A percentile compares a stretch with the other conserved stretches of the same genome.
Conservation (phyloP, 2,888 invertebrate species). For the Gortyna flavago region DNA sequence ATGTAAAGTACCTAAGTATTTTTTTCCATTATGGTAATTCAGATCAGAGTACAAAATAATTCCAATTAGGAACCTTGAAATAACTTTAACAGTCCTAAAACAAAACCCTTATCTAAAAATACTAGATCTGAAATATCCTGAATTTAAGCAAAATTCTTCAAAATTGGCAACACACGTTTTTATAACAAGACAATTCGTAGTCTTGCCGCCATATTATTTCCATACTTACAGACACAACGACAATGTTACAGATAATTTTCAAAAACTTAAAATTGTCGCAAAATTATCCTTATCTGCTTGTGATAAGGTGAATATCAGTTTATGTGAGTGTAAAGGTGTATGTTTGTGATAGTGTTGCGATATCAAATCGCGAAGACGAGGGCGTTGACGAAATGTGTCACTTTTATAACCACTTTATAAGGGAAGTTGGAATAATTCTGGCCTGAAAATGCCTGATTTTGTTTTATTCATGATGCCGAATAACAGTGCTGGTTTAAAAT, state of each 20-base stretch:
- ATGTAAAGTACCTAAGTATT: not conserved
- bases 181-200: conserved; percentile 86
- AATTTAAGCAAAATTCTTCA: conserved; percentile 1
- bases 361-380: conserved; percentile 80
- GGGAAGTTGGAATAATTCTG: conserved; percentile 72
- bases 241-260: conserved; percentile 34
- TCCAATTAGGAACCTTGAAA: not conserved
- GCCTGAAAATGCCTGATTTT: conserved; percentile 62
- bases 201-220: conserved; percentile 87
- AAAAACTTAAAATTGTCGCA: not conserved
- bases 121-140: not conserved
- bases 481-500: not conserved
- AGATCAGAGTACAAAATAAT: not conserved
- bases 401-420: conserved; percentile 82
- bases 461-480: conserved; percentile 56
- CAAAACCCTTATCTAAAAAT: no score
- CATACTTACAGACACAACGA: conserved; percentile 76
- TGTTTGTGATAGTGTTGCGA: conserved; percentile 60
- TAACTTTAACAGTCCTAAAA: not conserved
- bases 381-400: conserved; percentile 80
- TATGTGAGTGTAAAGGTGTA: conserved; percentile 31
- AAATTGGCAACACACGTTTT: conserved; percentile 69
- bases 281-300: not conserved
- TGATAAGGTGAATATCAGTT: conserved; percentile 23
- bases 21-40: not conserved